These are phyloP conservation scores for Pangasius larnaudii DNA, from an alignment of 2,797 vertebrate species.

Conservation along the genomic window DNA sequence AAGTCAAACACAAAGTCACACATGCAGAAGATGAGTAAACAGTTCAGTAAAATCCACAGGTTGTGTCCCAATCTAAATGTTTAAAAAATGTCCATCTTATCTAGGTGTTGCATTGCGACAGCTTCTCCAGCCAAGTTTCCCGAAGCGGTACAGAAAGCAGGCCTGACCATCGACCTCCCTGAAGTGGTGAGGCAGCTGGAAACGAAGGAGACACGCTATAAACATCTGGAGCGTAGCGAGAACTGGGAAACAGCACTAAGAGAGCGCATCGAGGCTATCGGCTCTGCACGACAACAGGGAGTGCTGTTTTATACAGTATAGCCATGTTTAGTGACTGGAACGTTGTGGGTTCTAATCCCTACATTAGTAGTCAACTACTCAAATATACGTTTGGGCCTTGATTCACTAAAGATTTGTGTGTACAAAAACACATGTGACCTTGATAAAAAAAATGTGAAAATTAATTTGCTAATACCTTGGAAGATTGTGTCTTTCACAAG, in stretches of 20 bases:
- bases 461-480: not conserved
- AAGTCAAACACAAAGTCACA: constrained; percentile 14
- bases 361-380: not conserved
- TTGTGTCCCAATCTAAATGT: not conserved
- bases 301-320: constrained; percentile 43
- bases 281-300: constrained; percentile 51
- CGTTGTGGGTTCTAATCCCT: not conserved
- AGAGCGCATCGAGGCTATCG: constrained; percentile 67
- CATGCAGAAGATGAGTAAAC: not conserved
- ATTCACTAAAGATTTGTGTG: not conserved
- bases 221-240: constrained; percentile 69
- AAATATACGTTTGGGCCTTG: not conserved
- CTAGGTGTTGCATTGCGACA: constrained; percentile 85
- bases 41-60: not conserved
- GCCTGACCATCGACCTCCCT: constrained; percentile 77
- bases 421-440: not conserved
- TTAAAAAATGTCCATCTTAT: not conserved
- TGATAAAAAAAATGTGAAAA: not conserved
- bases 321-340: not conserved
- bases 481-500: not conserved
- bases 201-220: constrained; percentile 73
- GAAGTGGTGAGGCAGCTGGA: constrained; percentile 74
- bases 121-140: constrained; percentile 90
- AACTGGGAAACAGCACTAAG: constrained; percentile 82
- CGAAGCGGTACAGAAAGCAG: constrained; percentile 75